These are phyloP conservation scores for Harmothoe impar DNA, from an alignment of 2,888 invertebrate species.

Conservation along the genomic window DNA sequence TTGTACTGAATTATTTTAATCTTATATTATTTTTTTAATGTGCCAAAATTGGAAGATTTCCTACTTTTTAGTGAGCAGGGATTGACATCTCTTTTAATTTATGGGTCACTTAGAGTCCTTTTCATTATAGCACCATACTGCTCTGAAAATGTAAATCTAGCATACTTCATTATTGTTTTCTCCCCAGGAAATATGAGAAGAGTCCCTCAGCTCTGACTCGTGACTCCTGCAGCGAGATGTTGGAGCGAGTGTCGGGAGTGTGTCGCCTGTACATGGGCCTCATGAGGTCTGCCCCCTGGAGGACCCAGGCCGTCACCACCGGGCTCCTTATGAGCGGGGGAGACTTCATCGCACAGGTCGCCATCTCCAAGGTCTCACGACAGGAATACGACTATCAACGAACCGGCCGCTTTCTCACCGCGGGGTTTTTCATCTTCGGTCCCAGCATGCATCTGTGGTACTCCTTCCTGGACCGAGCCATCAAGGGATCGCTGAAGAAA, in stretches of 20 bases:
- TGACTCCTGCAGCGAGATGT: background rate
- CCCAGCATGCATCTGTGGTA: conserved; percentile 70
- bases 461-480: conserved; percentile 62
- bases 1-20: too few relatives aligned
- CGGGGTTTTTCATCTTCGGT: conserved; percentile 66
- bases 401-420: conserved; percentile 65
- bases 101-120: too few relatives aligned
- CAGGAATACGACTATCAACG: conserved; percentile 65
- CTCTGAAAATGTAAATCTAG: background rate
- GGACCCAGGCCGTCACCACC: conserved; percentile 69
- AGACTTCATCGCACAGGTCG: conserved; percentile 69
- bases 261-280: conserved; percentile 66
- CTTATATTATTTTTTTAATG: too few relatives aligned
- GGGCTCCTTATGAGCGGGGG: conserved; percentile 68
- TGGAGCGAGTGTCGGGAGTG: background rate
- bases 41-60: too few relatives aligned
- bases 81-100: too few relatives aligned
- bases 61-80: too few relatives aligned
- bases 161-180: background rate
- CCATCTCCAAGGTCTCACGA: conserved; percentile 58
- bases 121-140: background rate
- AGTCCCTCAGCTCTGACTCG: background rate
- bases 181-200: background rate
- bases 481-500: conserved; percentile 46
- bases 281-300: conserved; percentile 64